These are phyloP conservation scores for Cacatua alba DNA, from an alignment of 2,113 vertebrate species.

Conservation along the genomic window DNA sequence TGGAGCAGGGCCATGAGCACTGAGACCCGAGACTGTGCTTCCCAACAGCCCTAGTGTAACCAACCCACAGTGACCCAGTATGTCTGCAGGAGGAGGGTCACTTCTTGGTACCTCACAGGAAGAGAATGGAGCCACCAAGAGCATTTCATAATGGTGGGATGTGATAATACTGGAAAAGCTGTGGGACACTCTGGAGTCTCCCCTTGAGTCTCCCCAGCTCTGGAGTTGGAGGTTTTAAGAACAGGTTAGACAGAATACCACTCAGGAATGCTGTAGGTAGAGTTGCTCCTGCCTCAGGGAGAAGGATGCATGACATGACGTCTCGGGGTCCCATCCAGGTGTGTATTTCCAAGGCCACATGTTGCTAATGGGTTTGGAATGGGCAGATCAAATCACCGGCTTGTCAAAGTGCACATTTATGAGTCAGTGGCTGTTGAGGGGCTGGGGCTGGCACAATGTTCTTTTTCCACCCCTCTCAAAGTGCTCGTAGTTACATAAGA, in stretches of 20 bases:
- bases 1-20: neutral
- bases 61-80: neutral
- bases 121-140: neutral
- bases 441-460: neutral
- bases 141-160: neutral
- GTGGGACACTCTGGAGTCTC: neutral
- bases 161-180: neutral
- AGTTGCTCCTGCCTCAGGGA: neutral
- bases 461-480: neutral
- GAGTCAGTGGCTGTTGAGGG: neutral
- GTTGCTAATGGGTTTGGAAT: neutral
- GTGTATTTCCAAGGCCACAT: neutral
- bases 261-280: slow-evolving; percentile 26
- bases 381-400: neutral
- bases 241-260: neutral
- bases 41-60: neutral
- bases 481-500: neutral
- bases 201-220: neutral
- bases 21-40: neutral
- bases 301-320: neutral
- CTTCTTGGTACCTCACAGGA: neutral
- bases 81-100: neutral
- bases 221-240: neutral
- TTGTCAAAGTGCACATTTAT: neutral
- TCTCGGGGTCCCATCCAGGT: neutral